Conservation (phyloP, 2,888 invertebrate genomes). For the Xestia sexstrigata region DNA sequence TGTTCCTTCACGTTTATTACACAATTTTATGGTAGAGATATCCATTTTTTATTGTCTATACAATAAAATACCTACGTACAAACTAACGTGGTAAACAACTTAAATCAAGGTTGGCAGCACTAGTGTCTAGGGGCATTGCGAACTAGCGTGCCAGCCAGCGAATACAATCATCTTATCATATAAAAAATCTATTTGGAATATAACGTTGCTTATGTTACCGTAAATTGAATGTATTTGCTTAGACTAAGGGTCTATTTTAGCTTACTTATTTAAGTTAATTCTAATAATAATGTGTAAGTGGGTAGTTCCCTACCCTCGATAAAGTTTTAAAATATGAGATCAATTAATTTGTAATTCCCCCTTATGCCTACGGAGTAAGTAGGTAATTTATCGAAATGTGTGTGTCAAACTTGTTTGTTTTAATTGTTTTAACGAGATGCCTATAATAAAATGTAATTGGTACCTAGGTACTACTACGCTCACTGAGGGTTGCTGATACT, state of each 20-base stretch:
- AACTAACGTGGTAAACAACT: conserved; percentile 4
- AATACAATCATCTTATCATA: not conserved
- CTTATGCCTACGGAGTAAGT: not conserved
- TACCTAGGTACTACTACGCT: not conserved
- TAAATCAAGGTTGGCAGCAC: conserved; percentile 24
- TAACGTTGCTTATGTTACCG: not conserved
- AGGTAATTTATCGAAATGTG: conserved; percentile 19
- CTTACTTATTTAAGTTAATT: conserved; percentile 7
- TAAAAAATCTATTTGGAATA: conserved; percentile 16
- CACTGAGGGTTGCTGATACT: not conserved
- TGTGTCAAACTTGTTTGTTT: not conserved
- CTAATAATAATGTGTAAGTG: conserved; percentile 8
- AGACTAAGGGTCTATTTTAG: not conserved
- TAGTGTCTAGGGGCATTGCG: conserved; percentile 17
- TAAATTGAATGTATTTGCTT: not conserved
- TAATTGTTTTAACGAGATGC: not conserved
- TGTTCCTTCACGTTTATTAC: no score
- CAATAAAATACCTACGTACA: no score
- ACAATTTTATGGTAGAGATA: no score
- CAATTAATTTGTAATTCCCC: conserved; percentile 20
- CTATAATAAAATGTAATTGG: not conserved
- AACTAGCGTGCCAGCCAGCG: conserved; percentile 1
- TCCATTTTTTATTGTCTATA: no score
- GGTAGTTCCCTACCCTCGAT: conserved; percentile 14
- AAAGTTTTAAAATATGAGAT: conserved; percentile 17